Base-by-base conservation (phyloP, 2,797 vertebrate genomes). In the Catostomus latipinnis region DNA sequence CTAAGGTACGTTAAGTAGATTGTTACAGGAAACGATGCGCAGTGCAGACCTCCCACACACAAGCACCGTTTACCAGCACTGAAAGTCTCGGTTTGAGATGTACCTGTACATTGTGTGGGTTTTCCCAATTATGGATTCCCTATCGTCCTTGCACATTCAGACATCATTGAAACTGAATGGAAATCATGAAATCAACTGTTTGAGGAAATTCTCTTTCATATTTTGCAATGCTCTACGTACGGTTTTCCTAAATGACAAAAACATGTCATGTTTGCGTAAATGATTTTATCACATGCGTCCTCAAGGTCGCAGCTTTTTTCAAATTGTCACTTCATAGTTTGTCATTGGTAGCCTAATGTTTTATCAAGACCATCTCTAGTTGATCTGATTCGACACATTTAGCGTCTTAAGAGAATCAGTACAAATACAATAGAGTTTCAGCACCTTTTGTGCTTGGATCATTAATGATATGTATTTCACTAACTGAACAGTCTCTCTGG, bases 181-280 rank as follows among this genome's bases (percentile, higher is more conserved):
- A 48, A 71, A 75, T 67, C 16, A 16, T 12, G 7, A 50, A 52
- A 71, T 12, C 4, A 43, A 48, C 34, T 6, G 7, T 54, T 16
- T 53, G 4, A 61, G 12, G 48, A 74, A 53, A 75, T 50, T 11
- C 8, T 0, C 3, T 54, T 14, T 12, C 52, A 52, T 71, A 16
- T 74, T 57, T 70, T 22, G 53, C 43, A 58, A 57, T 58, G 13
- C 9, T 54, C 0, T 62, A 8, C 16, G n/a, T 6, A 6, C 6
- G 0, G 2, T 8, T 49, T 75, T 80, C 10, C 13, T 45, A 76
- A 61, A 14, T 45, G 5, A 43, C 9, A 12, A 0, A 13, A 13
- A 13, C 1, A 7, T 81, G 76, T 87, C 79, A 50, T 67, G 52
- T 48, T 66, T 67, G 14, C 14, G 1, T 67, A 48, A 75, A 67